Evolutionary conservation across 2,113 vertebrate species (phyloP).

Genomic region (Syngnathoides biaculeatus): DNA sequence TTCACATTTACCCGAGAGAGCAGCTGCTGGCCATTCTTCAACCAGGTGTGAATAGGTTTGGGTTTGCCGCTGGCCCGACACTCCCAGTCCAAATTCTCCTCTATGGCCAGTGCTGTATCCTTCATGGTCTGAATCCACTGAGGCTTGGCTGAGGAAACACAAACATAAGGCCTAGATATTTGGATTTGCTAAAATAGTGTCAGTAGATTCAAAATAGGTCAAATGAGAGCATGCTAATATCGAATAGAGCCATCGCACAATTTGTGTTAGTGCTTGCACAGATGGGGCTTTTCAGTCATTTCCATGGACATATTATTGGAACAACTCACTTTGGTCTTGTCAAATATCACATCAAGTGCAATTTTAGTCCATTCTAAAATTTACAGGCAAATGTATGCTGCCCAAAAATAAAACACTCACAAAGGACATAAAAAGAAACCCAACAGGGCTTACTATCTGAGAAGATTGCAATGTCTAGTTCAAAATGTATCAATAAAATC

Average conservation of each 20-base stretch:
- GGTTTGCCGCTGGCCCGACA: constrained; percentile 88
- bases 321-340: constrained; percentile 51
- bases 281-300: constrained; percentile 41
- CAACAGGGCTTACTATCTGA: constrained; percentile 1
- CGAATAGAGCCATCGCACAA: neutral
- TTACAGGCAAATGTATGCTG: constrained; percentile 1
- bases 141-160: constrained; percentile 81
- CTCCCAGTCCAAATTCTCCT: constrained; percentile 84
- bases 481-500: neutral
- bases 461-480: constrained; percentile 5
- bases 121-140: constrained; percentile 87
- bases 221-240: constrained; percentile 15
- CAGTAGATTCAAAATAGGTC: constrained; percentile 30
- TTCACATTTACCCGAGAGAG: constrained; percentile 77
- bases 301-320: constrained; percentile 34
- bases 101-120: constrained; percentile 81
- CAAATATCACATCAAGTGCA: constrained; percentile 52
- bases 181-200: constrained; percentile 24
- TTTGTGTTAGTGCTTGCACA: constrained; percentile 12
- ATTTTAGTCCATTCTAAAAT: constrained; percentile 35
- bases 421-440: constrained; percentile 23
- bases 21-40: constrained; percentile 85
- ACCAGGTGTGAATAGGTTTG: constrained; percentile 87
- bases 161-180: constrained; percentile 23
- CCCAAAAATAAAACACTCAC: constrained; percentile 8